Evolutionary conservation across 2,113 vertebrate species (phyloP).

Genomic region (Aepyceros melampus): DNA sequence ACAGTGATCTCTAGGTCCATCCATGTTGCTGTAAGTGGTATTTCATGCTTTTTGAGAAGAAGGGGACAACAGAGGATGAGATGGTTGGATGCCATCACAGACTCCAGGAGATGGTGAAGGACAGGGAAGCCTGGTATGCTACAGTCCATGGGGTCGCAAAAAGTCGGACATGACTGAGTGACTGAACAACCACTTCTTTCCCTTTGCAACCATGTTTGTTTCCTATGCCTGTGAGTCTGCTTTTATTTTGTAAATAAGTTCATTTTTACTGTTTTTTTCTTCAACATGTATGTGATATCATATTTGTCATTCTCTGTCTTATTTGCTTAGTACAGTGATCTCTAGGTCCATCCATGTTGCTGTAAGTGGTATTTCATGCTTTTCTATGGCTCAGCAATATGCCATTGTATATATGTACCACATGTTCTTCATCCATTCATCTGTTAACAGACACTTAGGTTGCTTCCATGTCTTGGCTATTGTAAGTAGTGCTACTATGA

Average conservation of each 20-base stretch:
- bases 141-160: not conserved
- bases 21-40: not conserved
- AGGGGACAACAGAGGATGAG: not conserved
- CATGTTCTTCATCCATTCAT: not conserved
- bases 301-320: not conserved
- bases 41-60: not conserved
- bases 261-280: not conserved
- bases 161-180: rapidly evolving
- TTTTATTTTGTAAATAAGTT: not conserved
- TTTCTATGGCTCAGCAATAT: not conserved
- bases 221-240: not conserved
- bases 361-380: not conserved
- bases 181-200: not conserved
- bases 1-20: not conserved
- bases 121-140: not conserved
- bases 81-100: not conserved
- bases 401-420: not conserved
- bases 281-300: not conserved
- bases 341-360: not conserved
- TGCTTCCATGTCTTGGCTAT: not conserved
- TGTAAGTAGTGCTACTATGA: not conserved
- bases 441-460: not conserved
- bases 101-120: not conserved
- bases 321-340: not conserved
- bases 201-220: not conserved